A percentile compares a stretch with the other conserved stretches of the same genome.
phyloP scores from a whole-genome alignment of 2,797 vertebrate genomes.

The Clarias fuscus region DNA sequence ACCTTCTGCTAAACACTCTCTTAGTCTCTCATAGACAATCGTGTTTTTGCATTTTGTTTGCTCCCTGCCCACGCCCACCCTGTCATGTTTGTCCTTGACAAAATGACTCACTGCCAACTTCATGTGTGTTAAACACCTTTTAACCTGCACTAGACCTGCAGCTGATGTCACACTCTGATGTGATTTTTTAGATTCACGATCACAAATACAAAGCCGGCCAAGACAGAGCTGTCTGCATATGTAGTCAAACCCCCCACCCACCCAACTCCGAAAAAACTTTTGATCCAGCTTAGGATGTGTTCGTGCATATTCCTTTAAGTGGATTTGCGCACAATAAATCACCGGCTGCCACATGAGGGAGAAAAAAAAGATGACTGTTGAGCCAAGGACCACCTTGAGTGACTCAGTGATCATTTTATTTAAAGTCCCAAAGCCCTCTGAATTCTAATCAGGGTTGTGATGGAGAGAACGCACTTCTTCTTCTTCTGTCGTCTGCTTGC shows the following conservation, averaged over 20 bases:
- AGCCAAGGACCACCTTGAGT: conserved; percentile 39
- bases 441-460: background rate
- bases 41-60: conserved; percentile 39
- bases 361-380: conserved; percentile 47
- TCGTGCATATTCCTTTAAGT: background rate
- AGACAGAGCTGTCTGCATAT: conserved; percentile 38
- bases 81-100: background rate
- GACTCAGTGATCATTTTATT: conserved; percentile 22
- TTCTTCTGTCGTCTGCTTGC: conserved; percentile 5
- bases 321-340: background rate
- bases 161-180: conserved; percentile 3
- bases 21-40: conserved; percentile 4
- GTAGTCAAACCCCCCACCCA: background rate
- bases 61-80: background rate
- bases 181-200: conserved; percentile 41
- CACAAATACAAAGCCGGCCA: conserved; percentile 44
- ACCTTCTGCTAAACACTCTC: conserved; percentile 46
- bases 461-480: background rate
- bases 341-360: conserved; percentile 30
- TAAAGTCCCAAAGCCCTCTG: background rate
- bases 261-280: conserved; percentile 2
- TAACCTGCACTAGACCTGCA: conserved; percentile 11
- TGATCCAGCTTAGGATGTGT: conserved; percentile 22
- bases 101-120: background rate
- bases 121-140: conserved; percentile 10